Base-by-base conservation (phyloP, 2,113 vertebrate genomes). In the Odontesthes bonariensis region DNA sequence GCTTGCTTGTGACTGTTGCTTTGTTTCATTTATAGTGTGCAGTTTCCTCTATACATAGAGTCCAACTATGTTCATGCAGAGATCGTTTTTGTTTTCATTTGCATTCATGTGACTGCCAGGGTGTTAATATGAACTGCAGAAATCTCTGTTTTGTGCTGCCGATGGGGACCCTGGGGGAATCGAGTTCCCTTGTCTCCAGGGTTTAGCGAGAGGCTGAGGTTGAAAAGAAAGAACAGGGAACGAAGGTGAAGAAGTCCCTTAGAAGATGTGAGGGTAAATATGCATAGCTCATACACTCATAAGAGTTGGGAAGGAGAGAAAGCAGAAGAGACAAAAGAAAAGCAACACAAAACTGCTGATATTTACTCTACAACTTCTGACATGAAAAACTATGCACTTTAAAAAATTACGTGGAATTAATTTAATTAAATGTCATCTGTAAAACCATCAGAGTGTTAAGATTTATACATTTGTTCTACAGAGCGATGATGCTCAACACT, bases 371-470 rank as follows among this genome's bases (percentile, higher is more conserved):
- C 47, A 86, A 65, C 27, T 58, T 56, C 14, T n/a, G 14, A 46
- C 77, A 83, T 75, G 6, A 72, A 84, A 82, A 61, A 22, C 42
- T 54, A 56, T 35, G 20, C 4, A 1, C 42, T 62, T 68, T n/a
- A 42, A 53, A 52, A 80, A 81, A 72, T 60, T 5, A 76, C 79
- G 22, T n/a, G 38, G 81, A 76, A 70, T 62, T 20, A 44, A 71
- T 70, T 78, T 83, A 86, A 86, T 86, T 80, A 73, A 72, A 62
- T 88, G 70, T 75, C 77, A 74, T 61, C 67, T 80, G 31, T 62
- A 62, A 69, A 82, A 78, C 42, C 32, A 3, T 31, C 27, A 22
- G 52, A 53, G 70, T 68, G 73, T 70, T 73, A 70, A 71, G 55
- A 75, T 75, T 70, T 64, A 76, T 66, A 58, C 31, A 23, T 81